Evolutionary conservation across 2,888 invertebrate genomes (phyloP).

Genomic region (Dolichopus griseipennis): DNA sequence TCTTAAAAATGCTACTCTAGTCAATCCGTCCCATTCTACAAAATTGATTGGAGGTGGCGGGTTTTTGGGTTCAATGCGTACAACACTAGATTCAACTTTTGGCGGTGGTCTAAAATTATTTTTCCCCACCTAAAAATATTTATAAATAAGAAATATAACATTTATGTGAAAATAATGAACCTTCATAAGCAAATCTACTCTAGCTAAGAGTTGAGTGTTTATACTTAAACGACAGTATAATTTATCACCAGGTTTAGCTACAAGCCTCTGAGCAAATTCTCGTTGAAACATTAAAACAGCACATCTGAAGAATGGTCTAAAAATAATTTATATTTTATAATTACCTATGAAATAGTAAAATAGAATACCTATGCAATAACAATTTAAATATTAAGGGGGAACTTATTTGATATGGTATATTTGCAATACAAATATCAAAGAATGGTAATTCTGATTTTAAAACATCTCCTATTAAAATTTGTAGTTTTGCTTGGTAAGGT

Average conservation of each 20-base stretch:
- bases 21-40: slow-evolving; percentile 96
- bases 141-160: not conserved
- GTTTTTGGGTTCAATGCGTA: slow-evolving; percentile 92
- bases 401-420: slow-evolving; percentile 96
- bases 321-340: not conserved
- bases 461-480: slow-evolving; percentile 90
- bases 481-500: slow-evolving; percentile 77
- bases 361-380: slow-evolving; percentile 57
- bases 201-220: slow-evolving; percentile 89
- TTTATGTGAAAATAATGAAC: slow-evolving; percentile 41
- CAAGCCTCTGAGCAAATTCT: slow-evolving; percentile 94
- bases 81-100: slow-evolving; percentile 97
- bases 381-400: slow-evolving; percentile 94
- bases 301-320: slow-evolving; percentile 70
- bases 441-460: slow-evolving; percentile 89
- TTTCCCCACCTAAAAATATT: slow-evolving; percentile 70
- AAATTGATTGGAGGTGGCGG: slow-evolving; percentile 95
- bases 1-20: slow-evolving; percentile 86
- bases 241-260: slow-evolving; percentile 96
- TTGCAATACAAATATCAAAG: slow-evolving; percentile 97
- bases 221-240: slow-evolving; percentile 91
- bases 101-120: slow-evolving; percentile 98
- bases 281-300: slow-evolving; percentile 98
- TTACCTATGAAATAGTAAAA: not conserved
- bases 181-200: slow-evolving; percentile 95